Evolutionary conservation across 1,140 invertebrate genomes (phyloP).

Genomic region (Ostrea edulis): DNA sequence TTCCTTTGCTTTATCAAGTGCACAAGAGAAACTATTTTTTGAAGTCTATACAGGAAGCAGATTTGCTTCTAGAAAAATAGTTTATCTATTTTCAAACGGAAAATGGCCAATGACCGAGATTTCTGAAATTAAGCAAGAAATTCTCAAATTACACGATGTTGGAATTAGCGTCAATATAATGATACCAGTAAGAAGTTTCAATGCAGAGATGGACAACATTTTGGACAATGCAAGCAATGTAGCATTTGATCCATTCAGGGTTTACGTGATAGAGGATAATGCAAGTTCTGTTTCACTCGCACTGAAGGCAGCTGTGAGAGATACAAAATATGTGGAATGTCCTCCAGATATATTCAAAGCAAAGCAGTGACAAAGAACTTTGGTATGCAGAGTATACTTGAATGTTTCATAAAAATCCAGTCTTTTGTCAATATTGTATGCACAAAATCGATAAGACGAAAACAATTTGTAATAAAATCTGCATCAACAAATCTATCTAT

Average conservation of each 20-base stretch:
- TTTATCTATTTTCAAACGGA: conserved; percentile 4
- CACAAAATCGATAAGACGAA: no score
- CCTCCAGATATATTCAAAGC: neutral
- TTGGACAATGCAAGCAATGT: neutral
- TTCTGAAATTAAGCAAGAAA: neutral
- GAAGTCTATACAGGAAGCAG: neutral
- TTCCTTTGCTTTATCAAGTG: neutral
- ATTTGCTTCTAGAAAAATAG: neutral
- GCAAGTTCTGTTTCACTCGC: neutral
- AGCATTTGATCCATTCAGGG: neutral
- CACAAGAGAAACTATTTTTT: neutral
- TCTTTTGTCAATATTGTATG: no score
- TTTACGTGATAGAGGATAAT: conserved; percentile 1
- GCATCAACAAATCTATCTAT: no score
- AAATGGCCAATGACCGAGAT: neutral
- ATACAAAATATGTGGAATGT: conserved; percentile 28
- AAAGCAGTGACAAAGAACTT: neutral
- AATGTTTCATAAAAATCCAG: no score
- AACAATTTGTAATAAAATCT: no score
- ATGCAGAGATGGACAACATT: neutral
- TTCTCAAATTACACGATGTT: neutral
- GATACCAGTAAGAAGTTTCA: neutral
- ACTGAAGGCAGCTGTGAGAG: neutral
- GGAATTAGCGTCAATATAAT: conserved; percentile 4
- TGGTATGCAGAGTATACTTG: no score